Conservation (phyloP, 2,888 invertebrate species). For the Orthosia gracilis region DNA sequence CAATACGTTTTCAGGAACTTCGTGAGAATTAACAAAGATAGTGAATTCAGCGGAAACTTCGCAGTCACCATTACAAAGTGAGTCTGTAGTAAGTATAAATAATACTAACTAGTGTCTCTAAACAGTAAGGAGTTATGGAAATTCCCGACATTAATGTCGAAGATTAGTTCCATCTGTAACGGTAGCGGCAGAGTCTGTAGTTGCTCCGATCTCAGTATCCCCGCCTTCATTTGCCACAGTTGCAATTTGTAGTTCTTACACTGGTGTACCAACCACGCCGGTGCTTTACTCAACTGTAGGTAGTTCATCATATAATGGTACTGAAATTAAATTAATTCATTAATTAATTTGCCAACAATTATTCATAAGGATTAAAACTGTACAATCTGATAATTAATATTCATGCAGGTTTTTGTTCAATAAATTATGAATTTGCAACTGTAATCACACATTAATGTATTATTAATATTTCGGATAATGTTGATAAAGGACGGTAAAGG, state of each 20-base stretch:
- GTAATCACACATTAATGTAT: conserved; percentile 24
- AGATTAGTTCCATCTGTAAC: conserved; percentile 87
- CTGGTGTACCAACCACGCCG: conserved; percentile 76
- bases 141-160: conserved; percentile 86
- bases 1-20: conserved; percentile 53
- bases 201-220: conserved; percentile 78
- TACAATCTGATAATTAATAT: conserved; percentile 42
- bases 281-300: conserved; percentile 79
- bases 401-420: conserved; percentile 31
- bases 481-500: not conserved
- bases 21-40: conserved; percentile 43
- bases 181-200: conserved; percentile 81
- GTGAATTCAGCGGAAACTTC: conserved; percentile 49
- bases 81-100: conserved; percentile 23
- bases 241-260: conserved; percentile 82
- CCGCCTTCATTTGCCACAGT: conserved; percentile 86
- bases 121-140: conserved; percentile 85
- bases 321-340: conserved; percentile 68
- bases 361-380: conserved; percentile 47
- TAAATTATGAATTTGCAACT: conserved; percentile 13
- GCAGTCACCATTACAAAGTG: conserved; percentile 39
- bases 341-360: conserved; percentile 10
- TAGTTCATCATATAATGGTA: conserved; percentile 85
- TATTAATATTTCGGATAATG: conserved; percentile 9
- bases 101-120: conserved; percentile 78